Conservation (phyloP, 2,888 invertebrate species). For the Lydus trimaculatus region DNA sequence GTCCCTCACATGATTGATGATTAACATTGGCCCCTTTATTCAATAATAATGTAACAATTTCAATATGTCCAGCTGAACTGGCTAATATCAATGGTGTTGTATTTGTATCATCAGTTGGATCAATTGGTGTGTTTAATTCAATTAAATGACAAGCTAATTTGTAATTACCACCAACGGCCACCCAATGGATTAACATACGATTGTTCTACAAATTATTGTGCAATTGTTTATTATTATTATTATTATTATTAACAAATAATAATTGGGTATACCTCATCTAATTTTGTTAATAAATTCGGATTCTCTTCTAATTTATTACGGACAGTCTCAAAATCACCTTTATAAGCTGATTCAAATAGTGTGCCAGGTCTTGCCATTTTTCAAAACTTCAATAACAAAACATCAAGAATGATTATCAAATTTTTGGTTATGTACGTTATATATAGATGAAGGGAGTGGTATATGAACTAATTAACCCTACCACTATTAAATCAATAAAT, state of each 20-base stretch:
- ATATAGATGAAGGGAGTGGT: neutral
- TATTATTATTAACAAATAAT: constrained; percentile 3
- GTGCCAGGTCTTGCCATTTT: constrained; percentile 43
- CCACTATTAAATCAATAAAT: neutral
- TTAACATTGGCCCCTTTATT: constrained; percentile 76
- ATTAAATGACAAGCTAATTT: constrained; percentile 75
- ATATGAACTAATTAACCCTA: neutral
- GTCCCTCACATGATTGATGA: constrained; percentile 75
- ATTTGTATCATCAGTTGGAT: constrained; percentile 76
- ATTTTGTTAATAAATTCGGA: constrained; percentile 59
- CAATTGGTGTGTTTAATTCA: constrained; percentile 70
- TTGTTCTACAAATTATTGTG: constrained; percentile 64
- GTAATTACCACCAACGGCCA: constrained; percentile 78
- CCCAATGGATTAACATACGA: constrained; percentile 81
- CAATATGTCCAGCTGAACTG: constrained; percentile 76
- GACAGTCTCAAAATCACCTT: constrained; percentile 73
- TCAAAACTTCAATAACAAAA: neutral
- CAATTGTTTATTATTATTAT: constrained; percentile 10
- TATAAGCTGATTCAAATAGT: constrained; percentile 73
- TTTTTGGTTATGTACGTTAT: neutral
- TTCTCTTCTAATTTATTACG: constrained; percentile 69
- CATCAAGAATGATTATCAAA: neutral
- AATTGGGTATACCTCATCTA: constrained; percentile 62
- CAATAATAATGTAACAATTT: constrained; percentile 72
- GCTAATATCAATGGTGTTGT: constrained; percentile 83